A percentile compares a stretch with the other conserved stretches of the same genome.
Evolutionary conservation across 2,113 vertebrate species (phyloP).

Genomic region (Circaetus cinerascens): DNA sequence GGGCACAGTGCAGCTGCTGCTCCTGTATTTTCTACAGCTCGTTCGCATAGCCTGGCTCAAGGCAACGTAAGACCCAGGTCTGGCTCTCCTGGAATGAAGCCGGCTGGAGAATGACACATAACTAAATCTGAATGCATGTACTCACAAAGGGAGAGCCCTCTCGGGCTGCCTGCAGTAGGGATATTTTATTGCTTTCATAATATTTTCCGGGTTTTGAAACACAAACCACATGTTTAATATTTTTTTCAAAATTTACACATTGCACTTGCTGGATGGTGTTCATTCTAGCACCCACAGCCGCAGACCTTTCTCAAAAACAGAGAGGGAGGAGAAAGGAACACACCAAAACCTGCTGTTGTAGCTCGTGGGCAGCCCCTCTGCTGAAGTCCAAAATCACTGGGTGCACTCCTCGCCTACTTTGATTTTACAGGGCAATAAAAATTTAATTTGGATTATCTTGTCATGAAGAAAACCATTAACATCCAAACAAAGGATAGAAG

Average conservation of each 20-base stretch:
- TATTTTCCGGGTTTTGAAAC: constrained; percentile 56
- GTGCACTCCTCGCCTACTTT: not conserved
- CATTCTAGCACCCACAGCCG: not conserved
- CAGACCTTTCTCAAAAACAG: not conserved
- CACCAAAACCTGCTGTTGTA: not conserved
- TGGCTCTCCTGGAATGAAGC: not conserved
- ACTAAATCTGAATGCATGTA: not conserved
- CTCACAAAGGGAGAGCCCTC: constrained; percentile 44
- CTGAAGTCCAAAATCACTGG: not conserved
- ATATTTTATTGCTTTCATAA: constrained; percentile 65
- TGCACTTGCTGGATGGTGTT: constrained; percentile 31
- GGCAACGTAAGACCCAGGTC: not conserved
- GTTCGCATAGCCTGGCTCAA: not conserved
- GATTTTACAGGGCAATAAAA: constrained; percentile 22
- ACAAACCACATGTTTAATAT: constrained; percentile 65
- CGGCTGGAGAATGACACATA: constrained; percentile 30
- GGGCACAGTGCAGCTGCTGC: not conserved
- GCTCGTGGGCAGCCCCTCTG: not conserved
- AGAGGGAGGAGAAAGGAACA: not conserved
- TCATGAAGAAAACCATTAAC: constrained; percentile 29
- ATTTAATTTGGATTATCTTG: constrained; percentile 46
- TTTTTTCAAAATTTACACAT: constrained; percentile 48
- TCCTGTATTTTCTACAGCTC: not conserved
- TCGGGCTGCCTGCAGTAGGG: not conserved
- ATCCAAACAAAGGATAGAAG: not conserved